These are phyloP conservation scores for Aphelenchoides bicaudatus DNA, from an alignment of 2,888 invertebrate species.

Conservation along the genomic window DNA sequence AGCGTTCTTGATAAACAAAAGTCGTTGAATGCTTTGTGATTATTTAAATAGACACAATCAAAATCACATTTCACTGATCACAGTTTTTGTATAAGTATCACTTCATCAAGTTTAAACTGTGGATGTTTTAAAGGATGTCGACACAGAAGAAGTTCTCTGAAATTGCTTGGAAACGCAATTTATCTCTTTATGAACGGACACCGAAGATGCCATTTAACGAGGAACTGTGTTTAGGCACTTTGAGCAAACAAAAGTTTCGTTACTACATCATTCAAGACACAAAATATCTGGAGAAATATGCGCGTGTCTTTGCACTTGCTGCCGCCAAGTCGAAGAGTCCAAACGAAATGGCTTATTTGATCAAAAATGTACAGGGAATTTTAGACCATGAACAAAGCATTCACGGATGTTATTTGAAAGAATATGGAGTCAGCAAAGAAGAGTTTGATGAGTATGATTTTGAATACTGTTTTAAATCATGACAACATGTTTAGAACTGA, in stretches of 20 bases:
- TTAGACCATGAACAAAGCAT: background rate
- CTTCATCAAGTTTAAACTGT: no score
- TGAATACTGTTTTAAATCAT: background rate
- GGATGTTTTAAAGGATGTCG: no score
- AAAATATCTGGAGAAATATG: conserved; percentile 4
- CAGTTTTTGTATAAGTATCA: no score
- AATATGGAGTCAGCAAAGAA: background rate
- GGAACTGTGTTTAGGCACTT: background rate
- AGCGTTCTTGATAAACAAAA: no score
- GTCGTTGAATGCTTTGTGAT: no score
- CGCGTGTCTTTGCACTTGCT: background rate
- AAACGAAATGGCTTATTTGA: background rate
- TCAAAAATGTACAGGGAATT: background rate
- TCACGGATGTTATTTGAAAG: background rate
- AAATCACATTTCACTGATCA: no score
- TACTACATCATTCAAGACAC: conserved; percentile 1
- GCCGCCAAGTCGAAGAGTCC: conserved; percentile 1
- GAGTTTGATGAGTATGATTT: conserved; percentile 8
- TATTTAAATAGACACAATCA: no score
- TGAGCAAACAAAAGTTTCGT: background rate
- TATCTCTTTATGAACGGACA: background rate
- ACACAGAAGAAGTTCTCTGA: background rate
- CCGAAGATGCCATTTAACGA: background rate
- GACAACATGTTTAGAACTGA: conserved; percentile 3
- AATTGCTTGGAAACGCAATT: background rate